phyloP scores from a whole-genome alignment of 2,797 vertebrate genomes.

The Psittacula derbiana region DNA sequence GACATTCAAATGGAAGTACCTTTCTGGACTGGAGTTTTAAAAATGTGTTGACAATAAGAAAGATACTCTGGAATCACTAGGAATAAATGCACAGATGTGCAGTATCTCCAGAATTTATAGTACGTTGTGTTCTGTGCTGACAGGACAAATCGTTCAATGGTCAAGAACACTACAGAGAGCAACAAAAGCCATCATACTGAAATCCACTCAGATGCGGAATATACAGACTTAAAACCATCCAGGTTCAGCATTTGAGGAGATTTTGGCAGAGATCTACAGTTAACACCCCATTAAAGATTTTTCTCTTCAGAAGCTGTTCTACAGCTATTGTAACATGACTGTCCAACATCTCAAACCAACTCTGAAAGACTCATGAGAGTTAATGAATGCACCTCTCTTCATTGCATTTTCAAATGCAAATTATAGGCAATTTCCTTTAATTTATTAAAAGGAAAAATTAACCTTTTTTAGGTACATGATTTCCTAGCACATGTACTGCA shows the following conservation, averaged over 20 bases:
- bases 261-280: not conserved
- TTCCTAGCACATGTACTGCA: not conserved
- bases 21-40: not conserved
- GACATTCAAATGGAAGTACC: not conserved
- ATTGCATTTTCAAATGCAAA: not conserved
- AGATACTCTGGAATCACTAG: not conserved
- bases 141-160: not conserved
- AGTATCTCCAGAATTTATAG: fast-evolving
- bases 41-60: not conserved
- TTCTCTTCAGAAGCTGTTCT: not conserved
- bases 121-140: not conserved
- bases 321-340: not conserved
- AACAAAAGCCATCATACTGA: not conserved
- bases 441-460: not conserved
- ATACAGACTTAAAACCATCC: fast-evolving
- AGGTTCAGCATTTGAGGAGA: not conserved
- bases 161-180: not conserved
- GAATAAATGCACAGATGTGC: not conserved
- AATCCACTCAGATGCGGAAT: not conserved
- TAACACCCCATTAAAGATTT: not conserved
- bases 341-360: not conserved
- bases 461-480: not conserved
- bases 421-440: not conserved
- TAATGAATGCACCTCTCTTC: not conserved
- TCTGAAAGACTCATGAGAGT: not conserved